These are phyloP conservation scores for Papilio helenus DNA, from an alignment of 1,140 invertebrate species.

Conservation along the genomic window DNA sequence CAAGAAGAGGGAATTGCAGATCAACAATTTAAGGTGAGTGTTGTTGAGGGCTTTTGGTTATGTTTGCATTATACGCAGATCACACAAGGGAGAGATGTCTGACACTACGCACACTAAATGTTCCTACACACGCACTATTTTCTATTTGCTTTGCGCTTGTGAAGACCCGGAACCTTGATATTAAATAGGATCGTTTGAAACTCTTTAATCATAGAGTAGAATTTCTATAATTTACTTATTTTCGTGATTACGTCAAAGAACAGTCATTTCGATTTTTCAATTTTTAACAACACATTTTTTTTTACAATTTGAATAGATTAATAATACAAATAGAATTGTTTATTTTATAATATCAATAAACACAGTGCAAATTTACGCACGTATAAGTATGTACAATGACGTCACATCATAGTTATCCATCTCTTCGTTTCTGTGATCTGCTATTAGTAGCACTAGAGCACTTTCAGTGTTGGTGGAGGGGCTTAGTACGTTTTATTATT, in stretches of 20 bases:
- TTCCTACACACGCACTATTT: conserved; percentile 19
- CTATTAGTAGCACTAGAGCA: conserved; percentile 66
- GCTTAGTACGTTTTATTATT: conserved; percentile 52
- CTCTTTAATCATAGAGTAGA: neutral
- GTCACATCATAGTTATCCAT: neutral
- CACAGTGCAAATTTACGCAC: neutral
- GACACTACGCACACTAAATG: conserved; percentile 13
- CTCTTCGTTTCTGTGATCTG: conserved; percentile 35
- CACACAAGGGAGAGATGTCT: conserved; percentile 23
- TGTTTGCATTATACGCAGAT: conserved; percentile 18
- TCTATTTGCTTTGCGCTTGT: conserved; percentile 22
- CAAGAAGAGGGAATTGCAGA: conserved; percentile 88
- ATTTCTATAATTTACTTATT: no score
- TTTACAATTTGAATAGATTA: neutral
- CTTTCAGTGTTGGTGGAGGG: conserved; percentile 72
- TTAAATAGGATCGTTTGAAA: neutral
- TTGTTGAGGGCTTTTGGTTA: neutral
- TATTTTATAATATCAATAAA: neutral
- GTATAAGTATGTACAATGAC: neutral
- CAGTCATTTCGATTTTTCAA: no score
- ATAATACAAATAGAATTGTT: no score
- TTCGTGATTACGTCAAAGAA: no score
- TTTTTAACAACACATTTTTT: no score
- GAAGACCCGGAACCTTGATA: neutral
- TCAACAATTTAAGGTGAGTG: conserved; percentile 88